phyloP scores from a whole-genome alignment of 2,888 invertebrate species.

The Cremastobaeus sp. region DNA sequence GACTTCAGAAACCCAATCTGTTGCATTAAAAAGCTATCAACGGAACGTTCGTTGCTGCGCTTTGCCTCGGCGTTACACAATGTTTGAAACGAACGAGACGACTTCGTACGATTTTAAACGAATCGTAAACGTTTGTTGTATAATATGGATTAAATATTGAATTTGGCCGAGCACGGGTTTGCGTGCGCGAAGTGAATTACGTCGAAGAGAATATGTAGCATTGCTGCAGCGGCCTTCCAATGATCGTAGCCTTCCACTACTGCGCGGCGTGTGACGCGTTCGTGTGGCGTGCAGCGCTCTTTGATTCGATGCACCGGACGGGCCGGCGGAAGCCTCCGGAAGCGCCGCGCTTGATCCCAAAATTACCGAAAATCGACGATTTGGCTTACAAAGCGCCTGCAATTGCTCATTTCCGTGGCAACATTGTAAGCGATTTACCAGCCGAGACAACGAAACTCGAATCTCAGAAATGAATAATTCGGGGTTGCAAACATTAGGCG shows the following conservation, averaged over 20 bases:
- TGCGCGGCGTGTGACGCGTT: slow-evolving; percentile 65
- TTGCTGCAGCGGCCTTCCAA: slow-evolving; percentile 66
- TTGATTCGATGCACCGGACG: slow-evolving; percentile 22
- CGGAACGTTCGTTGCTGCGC: no score
- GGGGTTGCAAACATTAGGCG: neutral
- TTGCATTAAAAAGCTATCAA: no score
- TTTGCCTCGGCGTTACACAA: no score
- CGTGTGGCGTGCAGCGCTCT: slow-evolving; percentile 38
- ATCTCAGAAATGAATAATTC: neutral
- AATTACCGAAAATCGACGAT: slow-evolving; percentile 14
- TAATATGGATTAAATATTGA: slow-evolving; percentile 41
- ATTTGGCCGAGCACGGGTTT: slow-evolving; percentile 44
- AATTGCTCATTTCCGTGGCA: slow-evolving; percentile 18
- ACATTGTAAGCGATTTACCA: slow-evolving; percentile 7
- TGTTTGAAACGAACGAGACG: neutral
- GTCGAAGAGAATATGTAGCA: slow-evolving; percentile 63
- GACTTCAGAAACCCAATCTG: no score
- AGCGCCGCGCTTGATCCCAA: slow-evolving; percentile 8
- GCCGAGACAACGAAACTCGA: neutral
- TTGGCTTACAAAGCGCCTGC: neutral
- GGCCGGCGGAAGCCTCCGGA: slow-evolving; percentile 24
- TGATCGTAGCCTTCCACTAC: slow-evolving; percentile 70
- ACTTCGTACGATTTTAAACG: neutral
- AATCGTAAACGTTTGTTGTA: slow-evolving; percentile 22
- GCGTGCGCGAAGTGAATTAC: slow-evolving; percentile 57